Evolutionary conservation across 2,888 invertebrate genomes (phyloP).

Genomic region (Julus scandinavius): DNA sequence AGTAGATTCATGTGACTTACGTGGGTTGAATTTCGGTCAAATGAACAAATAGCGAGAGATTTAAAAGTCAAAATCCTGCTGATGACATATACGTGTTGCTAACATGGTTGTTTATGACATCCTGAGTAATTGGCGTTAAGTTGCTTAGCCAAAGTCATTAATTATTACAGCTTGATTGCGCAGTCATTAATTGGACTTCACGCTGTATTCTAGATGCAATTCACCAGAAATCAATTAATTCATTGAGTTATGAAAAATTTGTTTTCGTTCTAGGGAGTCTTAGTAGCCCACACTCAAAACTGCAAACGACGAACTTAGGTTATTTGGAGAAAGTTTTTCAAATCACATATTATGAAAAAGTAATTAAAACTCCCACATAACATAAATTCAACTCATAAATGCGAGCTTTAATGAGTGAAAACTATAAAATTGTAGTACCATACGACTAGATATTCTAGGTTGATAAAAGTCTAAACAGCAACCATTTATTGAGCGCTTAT

Average conservation of each 20-base stretch:
- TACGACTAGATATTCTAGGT: too few species aligned
- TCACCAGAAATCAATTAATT: background rate
- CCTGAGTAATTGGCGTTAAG: background rate
- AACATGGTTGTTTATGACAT: background rate
- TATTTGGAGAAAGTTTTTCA: too few species aligned
- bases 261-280: too few species aligned
- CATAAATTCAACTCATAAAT: too few species aligned
- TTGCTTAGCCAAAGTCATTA: background rate
- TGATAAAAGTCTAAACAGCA: background rate
- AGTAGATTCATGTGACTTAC: too few species aligned
- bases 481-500: constrained; percentile 33
- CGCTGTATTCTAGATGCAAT: background rate
- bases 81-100: background rate
- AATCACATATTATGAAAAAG: too few species aligned
- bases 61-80: background rate
- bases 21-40: background rate
- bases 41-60: background rate
- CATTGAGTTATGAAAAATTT: too few species aligned
- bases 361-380: too few species aligned
- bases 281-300: too few species aligned
- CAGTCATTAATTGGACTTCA: background rate
- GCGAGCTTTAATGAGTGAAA: too few species aligned
- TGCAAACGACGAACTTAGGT: too few species aligned
- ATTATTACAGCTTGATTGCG: background rate
- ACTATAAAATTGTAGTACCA: background rate